A percentile compares a stretch with the other conserved stretches of the same genome.
phyloP scores from a whole-genome alignment of 2,888 invertebrate species.

The Rhorus exstirpatorius region DNA sequence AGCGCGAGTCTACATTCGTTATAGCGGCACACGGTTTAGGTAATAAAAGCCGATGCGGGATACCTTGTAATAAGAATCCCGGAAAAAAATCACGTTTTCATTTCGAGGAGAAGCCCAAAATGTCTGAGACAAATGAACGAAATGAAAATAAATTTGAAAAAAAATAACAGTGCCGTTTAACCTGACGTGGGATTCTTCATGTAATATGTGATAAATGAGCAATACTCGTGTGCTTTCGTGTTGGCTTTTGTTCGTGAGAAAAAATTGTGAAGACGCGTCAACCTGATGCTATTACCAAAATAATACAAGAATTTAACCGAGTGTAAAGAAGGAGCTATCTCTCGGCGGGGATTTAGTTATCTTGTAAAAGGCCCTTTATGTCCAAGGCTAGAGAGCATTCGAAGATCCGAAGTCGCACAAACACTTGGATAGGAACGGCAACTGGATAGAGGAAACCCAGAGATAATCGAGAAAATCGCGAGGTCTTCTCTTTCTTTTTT shows the following conservation, averaged over 20 bases:
- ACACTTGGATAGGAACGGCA: conserved; percentile 13
- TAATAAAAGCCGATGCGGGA: conserved; percentile 64
- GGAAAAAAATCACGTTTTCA: conserved; percentile 46
- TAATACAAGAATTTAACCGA: conserved; percentile 18
- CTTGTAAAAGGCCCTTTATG: conserved; percentile 5
- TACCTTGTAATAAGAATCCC: conserved; percentile 40
- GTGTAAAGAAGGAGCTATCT: neutral
- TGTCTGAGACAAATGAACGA: conserved; percentile 18
- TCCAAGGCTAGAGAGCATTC: neutral
- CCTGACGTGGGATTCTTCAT: conserved; percentile 28
- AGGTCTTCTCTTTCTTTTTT: conserved; percentile 45
- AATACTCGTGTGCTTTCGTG: conserved; percentile 11
- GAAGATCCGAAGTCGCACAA: conserved; percentile 27
- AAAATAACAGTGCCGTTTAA: conserved; percentile 61
- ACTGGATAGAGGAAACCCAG: conserved; percentile 7
- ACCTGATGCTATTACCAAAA: conserved; percentile 7
- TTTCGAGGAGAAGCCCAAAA: conserved; percentile 16
- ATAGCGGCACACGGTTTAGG: conserved; percentile 49
- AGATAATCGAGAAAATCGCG: conserved; percentile 63
- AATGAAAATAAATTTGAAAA: conserved; percentile 56
- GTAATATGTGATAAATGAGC: conserved; percentile 38
- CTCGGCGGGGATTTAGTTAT: conserved; percentile 28
- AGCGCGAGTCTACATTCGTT: conserved; percentile 36
- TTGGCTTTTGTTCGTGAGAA: conserved; percentile 4
- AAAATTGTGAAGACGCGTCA: neutral